Conservation (phyloP, 1,140 invertebrate genomes). For the Lasioglossum albipes region DNA sequence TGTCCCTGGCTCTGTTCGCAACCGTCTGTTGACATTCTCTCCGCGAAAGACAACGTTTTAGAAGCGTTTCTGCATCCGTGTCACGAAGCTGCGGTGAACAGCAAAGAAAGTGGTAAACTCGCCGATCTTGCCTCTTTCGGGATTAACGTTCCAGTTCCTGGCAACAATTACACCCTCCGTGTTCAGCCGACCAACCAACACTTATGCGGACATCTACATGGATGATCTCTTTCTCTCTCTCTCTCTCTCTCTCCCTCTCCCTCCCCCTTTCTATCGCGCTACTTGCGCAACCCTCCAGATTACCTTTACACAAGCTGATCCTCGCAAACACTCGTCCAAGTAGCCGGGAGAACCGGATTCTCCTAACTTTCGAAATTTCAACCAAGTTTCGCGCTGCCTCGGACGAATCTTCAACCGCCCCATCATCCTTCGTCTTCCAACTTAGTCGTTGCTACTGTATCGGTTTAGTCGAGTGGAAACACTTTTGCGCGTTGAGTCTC, state of each 20-base stretch:
- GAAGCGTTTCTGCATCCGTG: constrained; percentile 33
- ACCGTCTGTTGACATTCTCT: constrained; percentile 38
- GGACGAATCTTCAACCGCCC: constrained; percentile 16
- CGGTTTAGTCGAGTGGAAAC: not conserved
- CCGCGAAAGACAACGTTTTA: constrained; percentile 14
- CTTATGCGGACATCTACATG: constrained; percentile 6
- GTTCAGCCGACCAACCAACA: constrained; percentile 2
- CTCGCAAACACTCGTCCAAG: constrained; percentile 9
- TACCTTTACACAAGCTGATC: constrained; percentile 5
- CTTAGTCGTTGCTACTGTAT: not conserved
- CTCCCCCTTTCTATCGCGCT: not conserved
- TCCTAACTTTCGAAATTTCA: constrained; percentile 68
- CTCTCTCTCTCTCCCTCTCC: not conserved
- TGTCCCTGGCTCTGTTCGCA: constrained; percentile 18
- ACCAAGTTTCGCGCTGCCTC: constrained; percentile 53
- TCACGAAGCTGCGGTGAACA: constrained; percentile 46
- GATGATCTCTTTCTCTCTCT: not conserved
- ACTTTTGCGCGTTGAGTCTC: not conserved
- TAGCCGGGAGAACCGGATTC: constrained; percentile 51
- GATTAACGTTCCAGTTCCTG: constrained; percentile 49
- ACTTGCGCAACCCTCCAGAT: not conserved
- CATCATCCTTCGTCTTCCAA: constrained; percentile 15
- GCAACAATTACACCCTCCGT: constrained; percentile 40
- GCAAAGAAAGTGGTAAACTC: constrained; percentile 52
- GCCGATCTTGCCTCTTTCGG: constrained; percentile 41